phyloP scores from a whole-genome alignment of 2,888 invertebrate genomes.

The Didymodactylos carnosus region DNA sequence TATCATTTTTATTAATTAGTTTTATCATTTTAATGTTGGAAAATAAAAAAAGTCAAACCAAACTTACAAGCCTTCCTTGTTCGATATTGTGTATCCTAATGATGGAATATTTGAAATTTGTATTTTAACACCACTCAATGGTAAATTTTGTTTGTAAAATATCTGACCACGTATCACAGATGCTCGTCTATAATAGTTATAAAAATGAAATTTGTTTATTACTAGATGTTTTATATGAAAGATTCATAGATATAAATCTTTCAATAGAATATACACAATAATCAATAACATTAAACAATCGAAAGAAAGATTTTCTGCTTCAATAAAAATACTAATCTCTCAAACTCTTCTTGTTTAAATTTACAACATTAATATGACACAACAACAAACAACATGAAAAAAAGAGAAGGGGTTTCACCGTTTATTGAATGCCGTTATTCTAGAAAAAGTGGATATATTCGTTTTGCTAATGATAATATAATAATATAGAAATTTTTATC shows the following conservation, averaged over 20 bases:
- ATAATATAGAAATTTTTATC: background rate
- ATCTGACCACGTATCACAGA: conserved; percentile 96
- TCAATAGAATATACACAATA: too few relatives aligned
- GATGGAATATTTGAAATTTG: conserved; percentile 76
- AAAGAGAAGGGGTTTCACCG: too few relatives aligned
- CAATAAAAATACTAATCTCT: too few relatives aligned
- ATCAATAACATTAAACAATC: too few relatives aligned
- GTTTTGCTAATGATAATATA: background rate
- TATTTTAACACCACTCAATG: conserved; percentile 87
- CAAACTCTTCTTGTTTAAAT: too few relatives aligned
- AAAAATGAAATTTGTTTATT: too few relatives aligned
- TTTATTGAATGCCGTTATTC: conserved; percentile 10
- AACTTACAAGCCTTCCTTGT: conserved; percentile 34
- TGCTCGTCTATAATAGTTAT: conserved; percentile 85
- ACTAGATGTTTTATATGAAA: too few relatives aligned
- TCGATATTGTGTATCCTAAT: conserved; percentile 64
- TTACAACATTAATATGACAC: background rate
- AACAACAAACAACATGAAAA: conserved; percentile 8
- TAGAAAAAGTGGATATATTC: too few relatives aligned
- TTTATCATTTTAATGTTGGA: background rate
- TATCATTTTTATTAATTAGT: too few relatives aligned
- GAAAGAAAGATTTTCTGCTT: too few relatives aligned
- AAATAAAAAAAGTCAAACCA: background rate
- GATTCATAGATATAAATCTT: too few relatives aligned
- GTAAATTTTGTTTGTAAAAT: conserved; percentile 73